These are phyloP conservation scores for Tachina lurida DNA, from an alignment of 2,888 invertebrate genomes.

Conservation along the genomic window DNA sequence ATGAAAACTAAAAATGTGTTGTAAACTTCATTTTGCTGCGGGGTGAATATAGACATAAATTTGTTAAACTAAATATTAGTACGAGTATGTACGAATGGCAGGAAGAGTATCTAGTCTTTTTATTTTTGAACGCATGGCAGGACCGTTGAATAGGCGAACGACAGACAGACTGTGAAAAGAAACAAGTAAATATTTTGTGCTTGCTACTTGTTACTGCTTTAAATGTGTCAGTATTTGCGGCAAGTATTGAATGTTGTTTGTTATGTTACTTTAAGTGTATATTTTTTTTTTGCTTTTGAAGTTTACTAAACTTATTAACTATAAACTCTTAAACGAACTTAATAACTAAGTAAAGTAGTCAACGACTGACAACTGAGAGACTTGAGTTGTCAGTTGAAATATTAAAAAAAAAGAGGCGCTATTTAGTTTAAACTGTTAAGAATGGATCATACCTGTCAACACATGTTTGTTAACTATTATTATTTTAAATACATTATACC, in stretches of 20 bases:
- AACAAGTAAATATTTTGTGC: slow-evolving; percentile 3
- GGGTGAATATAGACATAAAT: slow-evolving; percentile 60
- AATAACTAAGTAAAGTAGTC: slow-evolving; percentile 52
- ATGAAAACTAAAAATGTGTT: slow-evolving; percentile 54
- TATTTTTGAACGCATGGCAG: slow-evolving; percentile 8
- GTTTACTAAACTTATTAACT: slow-evolving; percentile 37
- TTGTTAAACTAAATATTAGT: neutral
- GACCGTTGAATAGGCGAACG: neutral
- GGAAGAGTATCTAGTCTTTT: slow-evolving; percentile 29
- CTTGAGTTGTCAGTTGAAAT: neutral
- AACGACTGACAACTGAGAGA: slow-evolving; percentile 4
- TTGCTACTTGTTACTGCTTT: slow-evolving; percentile 56
- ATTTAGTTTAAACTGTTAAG: slow-evolving; percentile 41
- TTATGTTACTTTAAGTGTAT: too few relatives aligned
- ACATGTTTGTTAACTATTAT: slow-evolving; percentile 22
- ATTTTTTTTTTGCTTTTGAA: neutral
- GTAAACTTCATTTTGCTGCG: slow-evolving; percentile 28
- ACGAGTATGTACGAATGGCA: neutral
- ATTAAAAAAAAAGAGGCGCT: slow-evolving; percentile 13
- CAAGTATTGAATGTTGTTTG: neutral
- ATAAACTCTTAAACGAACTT: slow-evolving; percentile 2
- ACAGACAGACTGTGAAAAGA: neutral
- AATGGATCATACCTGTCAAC: slow-evolving; percentile 66
- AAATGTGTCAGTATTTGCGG: slow-evolving; percentile 44
- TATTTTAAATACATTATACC: neutral